These are phyloP conservation scores for Oncorhynchus clarkii DNA, from an alignment of 2,113 vertebrate genomes.

Conservation along the genomic window DNA sequence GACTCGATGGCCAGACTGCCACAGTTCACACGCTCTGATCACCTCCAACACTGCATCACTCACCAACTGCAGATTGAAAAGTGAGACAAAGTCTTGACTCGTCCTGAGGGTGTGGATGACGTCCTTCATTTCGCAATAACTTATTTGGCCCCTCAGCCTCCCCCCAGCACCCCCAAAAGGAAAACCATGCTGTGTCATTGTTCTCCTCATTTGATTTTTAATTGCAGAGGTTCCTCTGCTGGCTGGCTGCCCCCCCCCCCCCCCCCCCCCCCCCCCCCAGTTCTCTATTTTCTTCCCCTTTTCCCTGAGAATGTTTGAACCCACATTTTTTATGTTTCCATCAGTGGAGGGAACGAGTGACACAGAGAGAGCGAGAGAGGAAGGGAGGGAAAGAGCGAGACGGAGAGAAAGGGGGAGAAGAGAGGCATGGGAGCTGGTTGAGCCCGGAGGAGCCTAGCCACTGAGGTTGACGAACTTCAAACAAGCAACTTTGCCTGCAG, in stretches of 20 bases:
- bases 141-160: conserved; percentile 20
- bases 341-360: neutral
- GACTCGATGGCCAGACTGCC: conserved; percentile 32
- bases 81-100: conserved; percentile 22
- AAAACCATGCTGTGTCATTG: conserved; percentile 36
- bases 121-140: conserved; percentile 35
- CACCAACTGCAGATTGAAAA: conserved; percentile 27
- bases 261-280: conserved; percentile 5
- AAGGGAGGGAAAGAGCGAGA: conserved; percentile 18
- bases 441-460: neutral
- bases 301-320: conserved; percentile 36
- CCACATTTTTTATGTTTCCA: neutral
- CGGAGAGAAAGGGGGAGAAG: conserved; percentile 14
- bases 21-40: neutral
- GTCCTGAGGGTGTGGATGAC: conserved; percentile 31
- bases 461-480: conserved; percentile 39
- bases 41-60: conserved; percentile 22
- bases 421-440: conserved; percentile 32
- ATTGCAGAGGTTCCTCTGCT: conserved; percentile 35
- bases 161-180: conserved; percentile 14
- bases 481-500: conserved; percentile 42
- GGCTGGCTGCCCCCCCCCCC: too few species aligned
- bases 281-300: conserved; percentile 12
- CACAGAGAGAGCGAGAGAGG: conserved; percentile 18
- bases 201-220: conserved; percentile 46